Conservation (phyloP, 2,113 vertebrate genomes). For the Nanorana parkeri region DNA sequence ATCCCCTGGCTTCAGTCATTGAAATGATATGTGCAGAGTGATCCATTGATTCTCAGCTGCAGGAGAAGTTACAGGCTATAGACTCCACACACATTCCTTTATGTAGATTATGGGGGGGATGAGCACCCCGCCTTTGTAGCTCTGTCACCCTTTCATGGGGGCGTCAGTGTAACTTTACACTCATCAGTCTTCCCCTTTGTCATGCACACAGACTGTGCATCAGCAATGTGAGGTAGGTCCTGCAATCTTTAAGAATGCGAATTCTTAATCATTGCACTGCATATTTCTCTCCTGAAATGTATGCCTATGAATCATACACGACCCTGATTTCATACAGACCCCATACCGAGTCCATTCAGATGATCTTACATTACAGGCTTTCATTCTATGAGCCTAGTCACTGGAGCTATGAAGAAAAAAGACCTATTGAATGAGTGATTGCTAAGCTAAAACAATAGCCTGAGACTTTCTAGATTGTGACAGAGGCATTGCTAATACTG, state of each 20-base stretch:
- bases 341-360: not conserved
- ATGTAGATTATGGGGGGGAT: not conserved
- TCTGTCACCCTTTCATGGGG: constrained; percentile 26
- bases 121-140: not conserved
- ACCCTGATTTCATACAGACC: not conserved
- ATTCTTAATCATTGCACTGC: not conserved
- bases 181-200: not conserved
- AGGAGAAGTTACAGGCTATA: not conserved
- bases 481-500: not conserved
- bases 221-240: not conserved
- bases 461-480: not conserved
- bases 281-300: not conserved
- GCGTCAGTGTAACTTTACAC: constrained; percentile 8
- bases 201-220: not conserved
- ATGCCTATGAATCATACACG: not conserved
- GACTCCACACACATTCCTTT: not conserved
- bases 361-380: not conserved
- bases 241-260: not conserved
- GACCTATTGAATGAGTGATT: not conserved
- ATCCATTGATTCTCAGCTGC: not conserved
- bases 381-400: not conserved
- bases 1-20: not conserved
- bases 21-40: not conserved
- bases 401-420: not conserved
- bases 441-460: not conserved